These are phyloP conservation scores for Folsomia candida DNA, from an alignment of 2,888 invertebrate genomes.

Conservation along the genomic window DNA sequence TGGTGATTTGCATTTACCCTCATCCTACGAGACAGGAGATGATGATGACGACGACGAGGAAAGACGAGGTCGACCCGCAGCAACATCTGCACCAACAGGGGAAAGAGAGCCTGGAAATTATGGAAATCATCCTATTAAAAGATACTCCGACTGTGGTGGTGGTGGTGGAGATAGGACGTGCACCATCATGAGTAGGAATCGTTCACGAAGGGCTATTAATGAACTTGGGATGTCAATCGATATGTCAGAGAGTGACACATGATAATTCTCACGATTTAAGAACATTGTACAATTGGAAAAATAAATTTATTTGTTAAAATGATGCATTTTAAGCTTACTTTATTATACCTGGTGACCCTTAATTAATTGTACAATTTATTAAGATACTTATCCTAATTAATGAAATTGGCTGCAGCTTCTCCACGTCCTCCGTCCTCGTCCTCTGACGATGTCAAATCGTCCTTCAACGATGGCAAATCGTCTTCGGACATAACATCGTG, in stretches of 20 bases:
- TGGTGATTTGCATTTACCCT: conserved; percentile 11
- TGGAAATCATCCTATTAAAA: conserved; percentile 8
- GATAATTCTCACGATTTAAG: too few species aligned
- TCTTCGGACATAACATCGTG: too few species aligned
- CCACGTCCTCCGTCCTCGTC: too few species aligned
- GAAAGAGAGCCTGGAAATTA: not conserved
- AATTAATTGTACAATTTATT: too few species aligned
- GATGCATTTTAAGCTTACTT: too few species aligned
- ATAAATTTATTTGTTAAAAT: too few species aligned
- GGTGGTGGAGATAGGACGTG: not conserved
- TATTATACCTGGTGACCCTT: too few species aligned
- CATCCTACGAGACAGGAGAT: not conserved
- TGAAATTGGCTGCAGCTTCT: too few species aligned
- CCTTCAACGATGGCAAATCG: too few species aligned
- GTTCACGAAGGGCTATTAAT: conserved; percentile 27
- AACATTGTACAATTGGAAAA: too few species aligned
- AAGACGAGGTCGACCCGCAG: not conserved
- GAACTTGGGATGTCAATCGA: conserved; percentile 38
- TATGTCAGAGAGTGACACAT: conserved; percentile 36
- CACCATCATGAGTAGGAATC: not conserved
- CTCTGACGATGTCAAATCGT: too few species aligned
- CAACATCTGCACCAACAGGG: not conserved
- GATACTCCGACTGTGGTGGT: conserved; percentile 1
- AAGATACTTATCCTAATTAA: too few species aligned
- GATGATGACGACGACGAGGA: not conserved